phyloP scores from a whole-genome alignment of 64 coral and sea anemone species.

The Actinia equina region DNA sequence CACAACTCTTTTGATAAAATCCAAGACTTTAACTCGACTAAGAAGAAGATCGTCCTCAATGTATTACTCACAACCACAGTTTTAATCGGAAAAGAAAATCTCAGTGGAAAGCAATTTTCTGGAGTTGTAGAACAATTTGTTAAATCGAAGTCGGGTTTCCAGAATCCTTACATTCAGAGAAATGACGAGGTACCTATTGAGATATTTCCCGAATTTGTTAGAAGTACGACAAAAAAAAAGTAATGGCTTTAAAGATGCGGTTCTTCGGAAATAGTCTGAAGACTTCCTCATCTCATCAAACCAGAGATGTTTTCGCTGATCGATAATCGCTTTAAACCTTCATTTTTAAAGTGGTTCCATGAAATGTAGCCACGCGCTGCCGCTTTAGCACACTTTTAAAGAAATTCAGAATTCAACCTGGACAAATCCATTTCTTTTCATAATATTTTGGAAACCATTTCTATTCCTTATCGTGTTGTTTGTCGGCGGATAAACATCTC shows the following conservation, averaged over 20 bases:
- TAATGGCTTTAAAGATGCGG: slow-evolving; percentile 16
- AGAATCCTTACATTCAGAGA: background rate
- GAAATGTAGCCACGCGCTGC: slow-evolving; percentile 9
- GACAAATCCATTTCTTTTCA: slow-evolving; percentile 16
- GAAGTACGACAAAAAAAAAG: slow-evolving; percentile 5
- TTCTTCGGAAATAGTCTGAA: slow-evolving; percentile 22
- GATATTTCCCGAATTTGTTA: background rate
- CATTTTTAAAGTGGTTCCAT: slow-evolving; percentile 19
- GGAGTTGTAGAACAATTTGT: background rate
- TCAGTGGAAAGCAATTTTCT: background rate
- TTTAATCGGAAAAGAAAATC: background rate
- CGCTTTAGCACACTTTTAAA: background rate
- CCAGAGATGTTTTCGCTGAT: slow-evolving; percentile 9
- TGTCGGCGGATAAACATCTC: slow-evolving; percentile 30
- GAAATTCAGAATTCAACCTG: background rate
- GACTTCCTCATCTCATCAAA: slow-evolving; percentile 21
- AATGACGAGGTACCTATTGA: background rate
- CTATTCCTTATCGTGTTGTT: background rate
- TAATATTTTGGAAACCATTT: slow-evolving; percentile 17
- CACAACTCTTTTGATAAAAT: slow-evolving; percentile 35
- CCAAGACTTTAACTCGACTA: slow-evolving; percentile 2
- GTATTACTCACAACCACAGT: background rate
- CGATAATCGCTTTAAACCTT: slow-evolving; percentile 33
- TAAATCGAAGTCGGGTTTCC: background rate
- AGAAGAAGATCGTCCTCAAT: background rate